A percentile compares a stretch with the other conserved stretches of the same genome.
phyloP scores from a whole-genome alignment of 2,797 vertebrate species.

The Siniperca scherzeri region DNA sequence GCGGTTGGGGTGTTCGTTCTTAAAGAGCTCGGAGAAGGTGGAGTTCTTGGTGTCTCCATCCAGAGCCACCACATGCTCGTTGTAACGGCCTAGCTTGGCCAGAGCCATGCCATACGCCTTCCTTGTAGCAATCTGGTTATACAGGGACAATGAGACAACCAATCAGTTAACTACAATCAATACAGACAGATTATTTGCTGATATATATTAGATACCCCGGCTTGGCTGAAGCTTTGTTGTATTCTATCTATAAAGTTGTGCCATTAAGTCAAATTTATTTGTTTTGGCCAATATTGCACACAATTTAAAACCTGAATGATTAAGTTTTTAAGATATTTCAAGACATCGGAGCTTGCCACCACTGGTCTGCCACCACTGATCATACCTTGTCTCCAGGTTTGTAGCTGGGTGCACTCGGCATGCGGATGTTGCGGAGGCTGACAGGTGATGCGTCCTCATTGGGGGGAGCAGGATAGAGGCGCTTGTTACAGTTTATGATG shows the following conservation, averaged over 20 bases:
- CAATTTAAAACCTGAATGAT: neutral
- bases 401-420: slow-evolving; percentile 93
- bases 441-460: slow-evolving; percentile 89
- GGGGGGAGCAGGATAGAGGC: slow-evolving; percentile 89
- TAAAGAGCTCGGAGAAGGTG: slow-evolving; percentile 94
- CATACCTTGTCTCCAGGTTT: slow-evolving; percentile 94
- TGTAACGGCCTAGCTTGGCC: slow-evolving; percentile 93
- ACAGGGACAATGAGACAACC: neutral
- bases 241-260: neutral
- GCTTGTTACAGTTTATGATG: slow-evolving; percentile 92
- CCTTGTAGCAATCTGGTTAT: slow-evolving; percentile 90
- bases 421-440: slow-evolving; percentile 91
- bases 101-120: slow-evolving; percentile 94
- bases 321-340: neutral
- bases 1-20: slow-evolving; percentile 93
- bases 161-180: neutral
- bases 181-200: neutral
- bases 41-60: slow-evolving; percentile 97
- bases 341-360: neutral
- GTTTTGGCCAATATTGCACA: neutral
- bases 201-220: neutral
- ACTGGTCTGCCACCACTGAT: neutral
- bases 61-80: slow-evolving; percentile 90
- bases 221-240: neutral
- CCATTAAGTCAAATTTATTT: neutral